Evolutionary conservation across 2,113 vertebrate genomes (phyloP).

Genomic region (Salvelinus alpinus): DNA sequence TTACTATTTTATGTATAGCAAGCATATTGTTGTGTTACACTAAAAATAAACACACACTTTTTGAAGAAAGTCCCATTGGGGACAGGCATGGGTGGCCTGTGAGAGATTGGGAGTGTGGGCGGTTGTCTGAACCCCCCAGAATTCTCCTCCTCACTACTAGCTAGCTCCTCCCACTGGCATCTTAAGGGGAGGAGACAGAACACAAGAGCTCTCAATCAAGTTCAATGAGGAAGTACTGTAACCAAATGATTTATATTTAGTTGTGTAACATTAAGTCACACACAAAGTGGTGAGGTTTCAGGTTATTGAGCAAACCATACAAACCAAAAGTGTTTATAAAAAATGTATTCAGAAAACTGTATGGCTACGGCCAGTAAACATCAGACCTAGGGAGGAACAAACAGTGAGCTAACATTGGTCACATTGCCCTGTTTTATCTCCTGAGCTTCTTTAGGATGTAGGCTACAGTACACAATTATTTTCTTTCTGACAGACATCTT

Average conservation of each 20-base stretch:
- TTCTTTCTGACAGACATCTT: no score
- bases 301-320: not conserved
- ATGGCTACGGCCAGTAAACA: no score
- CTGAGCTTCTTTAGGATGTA: no score
- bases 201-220: not conserved
- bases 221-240: not conserved
- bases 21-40: not conserved
- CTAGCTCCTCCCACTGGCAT: slow-evolving; percentile 8
- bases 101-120: slow-evolving; percentile 2
- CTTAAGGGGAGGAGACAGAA: slow-evolving; percentile 16
- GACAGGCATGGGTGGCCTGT: slow-evolving; percentile 29
- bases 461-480: no score
- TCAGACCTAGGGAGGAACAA: no score
- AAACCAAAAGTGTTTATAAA: not conserved
- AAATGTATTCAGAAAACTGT: no score
- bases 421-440: no score
- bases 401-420: no score
- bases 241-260: no score
- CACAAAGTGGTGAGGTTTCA: not conserved
- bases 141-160: slow-evolving; percentile 25
- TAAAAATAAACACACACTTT: not conserved
- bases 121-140: not conserved
- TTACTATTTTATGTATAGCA: not conserved
- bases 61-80: not conserved
- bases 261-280: no score